Base-by-base conservation (phyloP, 1,140 invertebrate species). In the Hermetia illucens region DNA sequence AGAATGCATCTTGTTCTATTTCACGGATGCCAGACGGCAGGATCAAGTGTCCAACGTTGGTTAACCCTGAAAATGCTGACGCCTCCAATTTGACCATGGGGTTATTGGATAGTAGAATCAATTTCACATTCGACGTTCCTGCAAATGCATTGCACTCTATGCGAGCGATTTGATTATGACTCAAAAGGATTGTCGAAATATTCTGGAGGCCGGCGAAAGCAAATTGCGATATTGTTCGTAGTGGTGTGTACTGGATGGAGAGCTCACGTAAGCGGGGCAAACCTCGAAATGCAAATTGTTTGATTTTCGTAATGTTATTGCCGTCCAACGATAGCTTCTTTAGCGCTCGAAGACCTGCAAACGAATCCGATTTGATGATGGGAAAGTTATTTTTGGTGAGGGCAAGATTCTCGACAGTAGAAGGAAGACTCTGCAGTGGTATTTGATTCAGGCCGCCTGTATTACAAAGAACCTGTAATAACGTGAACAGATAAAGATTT, bases 171-270 rank as follows among this genome's bases (percentile, higher is more conserved):
- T 75, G 76, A 52, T 88, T 87, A 62, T 86, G 73, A 9, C 76
- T 74, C 9, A 87, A 53, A 34, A 82, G 60, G 27, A 88, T 75
- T 2, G 75, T 70, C 2, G 76, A 76, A 5, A 87, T 70, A 51
- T 87, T 86, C 50, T 86, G 82, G 4, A 87, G 58, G 1, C 81
- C 80, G 9, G 83, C 80, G 49, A 87, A 87, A 0, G 82, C 75
- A 46, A 85, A 87, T 21, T 75, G 73, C 4, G 81, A 74, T 10
- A 87, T 75, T 2, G 70, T 76, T 3, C 76, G 64, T 5, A 88
- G 58, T 0, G 82, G 80, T 0, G 82, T 85, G 34, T 86, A 74
- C 49, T 86, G 82, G 37, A 88, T 84, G 42, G 79, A 83, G 2
- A 88, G 65, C 45, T 84, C 79, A 29, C 72, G 68, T 2, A 88